Evolutionary conservation across 2,113 vertebrate genomes (phyloP), one percentile per base, ranked within the genome.

Genomic region (Calcarius ornatus): DNA sequence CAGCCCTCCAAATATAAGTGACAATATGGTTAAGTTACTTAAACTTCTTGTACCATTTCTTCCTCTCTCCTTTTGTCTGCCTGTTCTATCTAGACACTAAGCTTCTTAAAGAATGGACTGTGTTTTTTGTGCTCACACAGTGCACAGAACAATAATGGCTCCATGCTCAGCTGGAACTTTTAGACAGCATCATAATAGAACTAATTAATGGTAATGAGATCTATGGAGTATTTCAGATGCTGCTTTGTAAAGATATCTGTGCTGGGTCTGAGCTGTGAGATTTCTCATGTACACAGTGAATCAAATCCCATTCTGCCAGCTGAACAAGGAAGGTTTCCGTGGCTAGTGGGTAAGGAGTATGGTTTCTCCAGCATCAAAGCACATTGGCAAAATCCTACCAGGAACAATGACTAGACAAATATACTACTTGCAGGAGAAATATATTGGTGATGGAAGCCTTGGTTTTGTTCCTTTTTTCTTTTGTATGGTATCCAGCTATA

Each of bases 121-220:
- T 45, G 23, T 8, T 50, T 89, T 91, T 66, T 4, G 0, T 82
- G 33, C 66, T 92, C 42, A 54, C 54, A 83, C n/a, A 83, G 70
- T 57, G 42, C 6, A 0, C 3, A 2, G 71, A 77, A 82, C 54
- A 94, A 72, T 80, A 82, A 68, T 2, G 1, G 79, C 21, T 59
- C 17, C 47, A 8, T 63, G 30, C 69, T 78, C 81, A 75, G 64
- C 47, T 89, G 51, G 73, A 89, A 89, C 60, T 92, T 96, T 86
- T 50, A 79, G 88, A 56, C 75, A 69, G 40, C 5, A 8, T 57
- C 64, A 80, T 40, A 92, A 85, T 43, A 80, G 70, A 88, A 86
- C 50, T 94, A 82, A 94, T 92, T 80, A 95, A 84, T 61, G 37
- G 30, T 69, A 90, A 93, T 92, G 68, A 80, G 42, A 83, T 73